phyloP scores from a whole-genome alignment of 2,113 vertebrate species.

The Tautogolabrus adspersus region DNA sequence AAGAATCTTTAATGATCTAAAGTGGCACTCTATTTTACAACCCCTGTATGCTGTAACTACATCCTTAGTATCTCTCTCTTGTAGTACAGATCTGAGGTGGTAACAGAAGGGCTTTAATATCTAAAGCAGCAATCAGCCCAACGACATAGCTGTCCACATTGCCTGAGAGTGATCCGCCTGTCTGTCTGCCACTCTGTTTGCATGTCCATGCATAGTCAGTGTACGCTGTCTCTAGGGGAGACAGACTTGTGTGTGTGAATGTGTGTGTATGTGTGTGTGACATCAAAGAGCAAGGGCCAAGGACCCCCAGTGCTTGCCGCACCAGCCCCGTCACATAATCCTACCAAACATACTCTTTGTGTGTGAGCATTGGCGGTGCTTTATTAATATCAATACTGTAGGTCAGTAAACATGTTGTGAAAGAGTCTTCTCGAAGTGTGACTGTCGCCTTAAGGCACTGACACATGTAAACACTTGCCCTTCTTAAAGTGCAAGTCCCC shows the following conservation, averaged over 20 bases:
- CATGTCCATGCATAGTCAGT: constrained; percentile 26
- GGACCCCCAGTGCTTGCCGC: constrained; percentile 53
- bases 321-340: constrained; percentile 48
- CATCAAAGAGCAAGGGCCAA: constrained; percentile 67
- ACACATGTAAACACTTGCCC: constrained; percentile 1
- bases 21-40: not conserved
- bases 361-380: not conserved
- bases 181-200: constrained; percentile 37
- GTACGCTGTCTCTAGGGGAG: constrained; percentile 48
- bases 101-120: constrained; percentile 45
- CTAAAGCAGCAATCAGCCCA: constrained; percentile 18
- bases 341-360: not conserved
- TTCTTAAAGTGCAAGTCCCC: constrained; percentile 18
- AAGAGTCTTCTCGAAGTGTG: not conserved
- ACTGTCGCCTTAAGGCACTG: not conserved
- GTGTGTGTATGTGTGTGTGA: constrained; percentile 35
- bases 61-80: constrained; percentile 8
- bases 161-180: constrained; percentile 41
- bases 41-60: constrained; percentile 1
- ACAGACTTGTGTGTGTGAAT: constrained; percentile 37
- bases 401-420: constrained; percentile 22
- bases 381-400: constrained; percentile 34
- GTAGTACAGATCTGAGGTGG: constrained; percentile 38
- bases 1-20: not conserved
- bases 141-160: constrained; percentile 15